Evolutionary conservation across 2,888 invertebrate genomes (phyloP), one percentile per base, ranked within the genome.

Genomic region (Belgica antarctica): DNA sequence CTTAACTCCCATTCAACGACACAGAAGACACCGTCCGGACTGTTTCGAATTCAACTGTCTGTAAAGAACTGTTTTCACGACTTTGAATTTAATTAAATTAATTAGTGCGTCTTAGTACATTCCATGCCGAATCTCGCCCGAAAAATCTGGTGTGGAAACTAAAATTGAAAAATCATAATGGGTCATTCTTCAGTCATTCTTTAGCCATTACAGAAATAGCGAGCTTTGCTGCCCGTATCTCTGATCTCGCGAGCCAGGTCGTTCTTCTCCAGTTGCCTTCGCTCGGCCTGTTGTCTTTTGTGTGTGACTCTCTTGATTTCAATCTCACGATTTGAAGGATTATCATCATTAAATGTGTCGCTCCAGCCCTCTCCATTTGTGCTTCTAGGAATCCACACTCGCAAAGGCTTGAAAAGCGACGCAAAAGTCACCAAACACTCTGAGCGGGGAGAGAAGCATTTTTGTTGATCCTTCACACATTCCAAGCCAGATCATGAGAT

Each of bases 391-490:
- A 52, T 7, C 41, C 5, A 31, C 7, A 5, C 5, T 31, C 34
- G 34, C 34, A 5, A 5, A 8, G 12, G 4, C 12, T 4, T 46
- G 8, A 46, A 12, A 46, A 7, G 15, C 5, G 46, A n/a, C n/a
- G n/a, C n/a, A n/a, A 46, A 46, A 8, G 34, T 31, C 34, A 12
- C 46, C n/a, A n/a, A n/a, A n/a, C n/a, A 46, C 17, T 46, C 46
- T 17, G 12, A 15, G 5, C 46, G 3, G 34, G 12, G 12, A 31
- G 34, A 31, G n/a, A n/a, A n/a, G n/a, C n/a, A n/a, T n/a, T n/a
- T n/a, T 31, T 31, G 17, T 19, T 22, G 52, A 66, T 66, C 36
- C 41, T 66, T 66, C 65, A 66, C 65, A 66, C 65, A 66, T 66
- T 66, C 65, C 28, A 62, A 34, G 25, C 62, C 34, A 61, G 22